phyloP scores from a whole-genome alignment of 37 sponge, comb jelly and placozoan species.

The Chondrilla cf. caribensis region DNA sequence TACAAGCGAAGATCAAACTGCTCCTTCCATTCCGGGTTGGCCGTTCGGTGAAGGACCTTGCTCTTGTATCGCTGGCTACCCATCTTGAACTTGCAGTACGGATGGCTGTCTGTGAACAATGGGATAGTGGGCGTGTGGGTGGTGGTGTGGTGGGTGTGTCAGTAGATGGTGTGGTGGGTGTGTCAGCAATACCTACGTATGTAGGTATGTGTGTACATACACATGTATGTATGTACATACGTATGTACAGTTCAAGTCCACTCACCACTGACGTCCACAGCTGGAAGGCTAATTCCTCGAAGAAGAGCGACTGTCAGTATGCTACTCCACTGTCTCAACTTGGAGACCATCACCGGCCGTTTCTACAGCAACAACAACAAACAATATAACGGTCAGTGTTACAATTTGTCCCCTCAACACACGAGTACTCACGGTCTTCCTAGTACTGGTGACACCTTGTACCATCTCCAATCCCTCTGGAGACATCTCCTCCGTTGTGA shows the following conservation, averaged over 20 bases:
- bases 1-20: slow-evolving; percentile 79
- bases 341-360: slow-evolving; percentile 1
- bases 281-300: slow-evolving; percentile 61
- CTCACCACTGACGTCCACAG: slow-evolving; percentile 89
- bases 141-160: too few relatives aligned
- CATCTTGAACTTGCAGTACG: slow-evolving; percentile 93
- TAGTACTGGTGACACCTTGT: background rate
- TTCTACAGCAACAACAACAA: background rate
- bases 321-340: slow-evolving; percentile 41
- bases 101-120: slow-evolving; percentile 59
- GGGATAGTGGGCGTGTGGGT: too few relatives aligned
- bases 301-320: slow-evolving; percentile 67
- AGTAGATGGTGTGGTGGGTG: too few relatives aligned
- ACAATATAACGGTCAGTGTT: too few relatives aligned
- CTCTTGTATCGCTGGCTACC: slow-evolving; percentile 83
- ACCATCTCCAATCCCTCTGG: slow-evolving; percentile 17
- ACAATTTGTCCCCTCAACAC: too few relatives aligned
- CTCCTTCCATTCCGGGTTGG: slow-evolving; percentile 91
- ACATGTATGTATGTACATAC: too few relatives aligned
- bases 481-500: background rate
- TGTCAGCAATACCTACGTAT: too few relatives aligned
- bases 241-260: background rate
- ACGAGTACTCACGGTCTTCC: slow-evolving; percentile 38
- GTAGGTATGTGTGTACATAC: too few relatives aligned
- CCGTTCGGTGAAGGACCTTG: slow-evolving; percentile 59